Conservation (phyloP, 2,888 invertebrate species). For the Dexiosoma caninum region DNA sequence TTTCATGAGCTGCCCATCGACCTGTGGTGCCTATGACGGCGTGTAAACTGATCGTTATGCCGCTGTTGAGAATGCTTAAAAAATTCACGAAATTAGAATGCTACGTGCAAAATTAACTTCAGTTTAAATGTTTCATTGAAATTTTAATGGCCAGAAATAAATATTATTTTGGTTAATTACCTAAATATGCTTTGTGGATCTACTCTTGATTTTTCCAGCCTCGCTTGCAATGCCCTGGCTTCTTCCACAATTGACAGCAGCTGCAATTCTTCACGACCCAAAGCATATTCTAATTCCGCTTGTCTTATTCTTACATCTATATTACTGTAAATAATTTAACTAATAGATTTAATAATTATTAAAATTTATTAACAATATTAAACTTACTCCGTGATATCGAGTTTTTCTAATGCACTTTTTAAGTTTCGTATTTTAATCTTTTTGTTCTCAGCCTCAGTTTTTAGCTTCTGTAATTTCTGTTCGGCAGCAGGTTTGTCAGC, state of each 20-base stretch:
- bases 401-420: slow-evolving; percentile 87
- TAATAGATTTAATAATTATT: neutral
- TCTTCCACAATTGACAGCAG: slow-evolving; percentile 90
- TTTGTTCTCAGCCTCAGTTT: slow-evolving; percentile 87
- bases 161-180: slow-evolving; percentile 71
- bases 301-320: slow-evolving; percentile 93
- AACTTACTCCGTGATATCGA: slow-evolving; percentile 92
- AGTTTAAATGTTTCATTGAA: too few relatives aligned
- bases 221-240: slow-evolving; percentile 86
- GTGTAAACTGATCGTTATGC: slow-evolving; percentile 80
- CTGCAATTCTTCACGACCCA: slow-evolving; percentile 92
- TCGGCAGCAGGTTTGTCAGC: slow-evolving; percentile 81
- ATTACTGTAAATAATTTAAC: slow-evolving; percentile 81
- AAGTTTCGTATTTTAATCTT: slow-evolving; percentile 88
- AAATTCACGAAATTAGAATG: too few relatives aligned
- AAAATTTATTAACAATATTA: neutral
- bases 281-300: slow-evolving; percentile 92
- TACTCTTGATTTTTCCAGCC: slow-evolving; percentile 84
- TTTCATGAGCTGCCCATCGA: slow-evolving; percentile 85
- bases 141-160: too few relatives aligned
- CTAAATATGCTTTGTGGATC: slow-evolving; percentile 81
- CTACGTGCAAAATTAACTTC: too few relatives aligned
- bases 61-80: slow-evolving; percentile 75
- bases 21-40: slow-evolving; percentile 85
- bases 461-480: slow-evolving; percentile 80